Evolutionary conservation across 2,797 vertebrate genomes (phyloP), one percentile per base, ranked within the genome.

Genomic region (Cyprinella venusta): DNA sequence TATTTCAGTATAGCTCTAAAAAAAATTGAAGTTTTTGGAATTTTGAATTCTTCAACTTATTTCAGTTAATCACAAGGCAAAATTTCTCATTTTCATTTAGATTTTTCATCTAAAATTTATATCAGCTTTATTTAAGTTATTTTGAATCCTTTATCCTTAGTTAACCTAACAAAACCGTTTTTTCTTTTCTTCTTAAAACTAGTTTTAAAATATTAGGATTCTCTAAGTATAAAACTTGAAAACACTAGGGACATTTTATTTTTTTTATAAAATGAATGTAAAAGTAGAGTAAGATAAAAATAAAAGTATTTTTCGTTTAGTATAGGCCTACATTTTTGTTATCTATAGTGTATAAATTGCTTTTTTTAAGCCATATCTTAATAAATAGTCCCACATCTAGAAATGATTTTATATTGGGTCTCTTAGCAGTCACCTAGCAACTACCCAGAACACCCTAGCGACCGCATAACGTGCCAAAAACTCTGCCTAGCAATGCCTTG

Each of bases 261-360:
- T n/a, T n/a, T 9, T 56, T 1, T 52, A 7, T 24, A 24, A 6
- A 59, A 59, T 59, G 10, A 0, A 13, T 26, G n/a, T 12, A 59
- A 61, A 61, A 13, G 10, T 2, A 45, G 45, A 45, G 45, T 5
- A 13, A 45, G 42, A 45, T 45, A 45, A 4, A 12, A 45, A 42
- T 0, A 10, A 3, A 1, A 0, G 0, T 10, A 30, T 13, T 45
- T 13, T 6, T 59, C 1, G n/a, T 24, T 6, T 6, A 1, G 30
- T 36, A 65, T 36, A 18, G 4, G 7, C 3, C 1, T 64, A 33
- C 30, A 33, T 18, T 63, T 24, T 61, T 61, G 12, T 54, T 21
- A 4, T 61, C 12, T 24, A 56, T 10, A 59, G 9, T 59, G 9
- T 59, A 54, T 26, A 13, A 61, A 26, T 26, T 24, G n/a, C n/a